Evolutionary conservation across 2,113 vertebrate genomes (phyloP).

Genomic region (Cichladusa arquata): DNA sequence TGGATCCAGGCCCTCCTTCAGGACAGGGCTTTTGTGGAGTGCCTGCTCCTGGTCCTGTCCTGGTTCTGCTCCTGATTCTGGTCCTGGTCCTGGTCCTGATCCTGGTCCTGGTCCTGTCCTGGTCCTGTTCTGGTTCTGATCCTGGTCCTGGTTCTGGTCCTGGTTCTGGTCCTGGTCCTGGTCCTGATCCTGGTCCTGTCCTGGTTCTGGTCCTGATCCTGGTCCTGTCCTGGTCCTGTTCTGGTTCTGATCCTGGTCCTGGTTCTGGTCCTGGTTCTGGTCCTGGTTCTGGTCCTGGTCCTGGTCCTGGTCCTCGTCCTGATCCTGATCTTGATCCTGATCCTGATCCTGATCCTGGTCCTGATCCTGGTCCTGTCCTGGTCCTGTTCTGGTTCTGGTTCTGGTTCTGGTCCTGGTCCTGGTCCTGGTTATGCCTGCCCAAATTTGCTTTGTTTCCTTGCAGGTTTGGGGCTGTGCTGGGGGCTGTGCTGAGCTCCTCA

Average conservation of each 20-base stretch:
- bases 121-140: accelerated
- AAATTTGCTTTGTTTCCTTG: accelerated
- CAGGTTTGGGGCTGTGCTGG: neutral
- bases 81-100: too few relatives aligned
- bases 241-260: accelerated
- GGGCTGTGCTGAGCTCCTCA: neutral
- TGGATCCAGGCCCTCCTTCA: neutral
- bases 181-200: accelerated
- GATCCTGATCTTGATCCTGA: accelerated
- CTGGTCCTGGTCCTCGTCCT: too few relatives aligned
- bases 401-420: too few relatives aligned
- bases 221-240: neutral
- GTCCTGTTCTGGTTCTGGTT: too few relatives aligned
- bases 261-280: accelerated
- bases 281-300: accelerated
- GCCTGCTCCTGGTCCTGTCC: accelerated
- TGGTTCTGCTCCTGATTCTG: accelerated
- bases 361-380: neutral
- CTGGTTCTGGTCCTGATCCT: accelerated
- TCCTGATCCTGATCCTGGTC: accelerated
- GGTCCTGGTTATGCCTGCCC: neutral
- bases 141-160: accelerated
- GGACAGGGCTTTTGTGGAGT: neutral
- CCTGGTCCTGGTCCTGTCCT: accelerated
- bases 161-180: accelerated